Conservation (phyloP, 2,888 invertebrate species). For the Dolichomitus sp. region DNA sequence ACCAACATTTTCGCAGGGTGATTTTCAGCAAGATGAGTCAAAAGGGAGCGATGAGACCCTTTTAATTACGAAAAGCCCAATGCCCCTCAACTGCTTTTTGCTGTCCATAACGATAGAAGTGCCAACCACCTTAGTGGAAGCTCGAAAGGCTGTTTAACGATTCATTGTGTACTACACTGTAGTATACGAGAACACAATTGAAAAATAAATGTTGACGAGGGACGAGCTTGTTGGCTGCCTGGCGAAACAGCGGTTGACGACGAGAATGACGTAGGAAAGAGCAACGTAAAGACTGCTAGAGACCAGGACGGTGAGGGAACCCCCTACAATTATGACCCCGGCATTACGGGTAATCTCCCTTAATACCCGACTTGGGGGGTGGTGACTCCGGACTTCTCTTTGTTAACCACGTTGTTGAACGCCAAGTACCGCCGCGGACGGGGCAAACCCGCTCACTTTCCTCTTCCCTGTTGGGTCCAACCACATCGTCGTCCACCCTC, state of each 20-base stretch:
- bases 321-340: constrained; percentile 70
- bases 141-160: background rate
- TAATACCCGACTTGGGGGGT: constrained; percentile 62
- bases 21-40: background rate
- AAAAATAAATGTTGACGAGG: constrained; percentile 26
- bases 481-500: constrained; percentile 31
- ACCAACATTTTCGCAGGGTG: background rate
- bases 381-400: constrained; percentile 73
- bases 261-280: constrained; percentile 29
- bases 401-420: constrained; percentile 69
- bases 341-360: constrained; percentile 76
- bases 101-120: background rate
- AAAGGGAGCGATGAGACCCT: constrained; percentile 2
- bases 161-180: background rate
- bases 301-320: constrained; percentile 18
- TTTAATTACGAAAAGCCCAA: background rate
- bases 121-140: background rate
- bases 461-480: constrained; percentile 51
- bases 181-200: constrained; percentile 13
- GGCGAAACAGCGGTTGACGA: background rate
- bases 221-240: constrained; percentile 2
- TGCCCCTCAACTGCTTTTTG: background rate
- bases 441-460: constrained; percentile 42
- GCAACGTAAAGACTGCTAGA: constrained; percentile 5
- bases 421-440: constrained; percentile 49